phyloP scores from a whole-genome alignment of 1,140 invertebrate genomes.

The Ostrea edulis region DNA sequence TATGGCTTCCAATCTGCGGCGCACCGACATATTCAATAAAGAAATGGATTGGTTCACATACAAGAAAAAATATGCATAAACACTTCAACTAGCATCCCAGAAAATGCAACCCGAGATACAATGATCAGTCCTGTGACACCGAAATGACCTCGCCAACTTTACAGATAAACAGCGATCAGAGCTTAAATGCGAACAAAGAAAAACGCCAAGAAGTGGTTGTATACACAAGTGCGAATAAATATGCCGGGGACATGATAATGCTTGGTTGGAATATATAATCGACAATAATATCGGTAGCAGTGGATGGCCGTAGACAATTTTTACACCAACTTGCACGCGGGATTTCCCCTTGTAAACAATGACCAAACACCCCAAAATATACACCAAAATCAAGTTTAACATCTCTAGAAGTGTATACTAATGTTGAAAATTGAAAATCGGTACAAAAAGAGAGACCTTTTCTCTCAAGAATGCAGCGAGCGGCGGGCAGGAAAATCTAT shows the following conservation, averaged over 20 bases:
- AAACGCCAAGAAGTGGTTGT: slow-evolving; percentile 46
- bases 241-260: slow-evolving; percentile 60
- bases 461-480: slow-evolving; percentile 35
- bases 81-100: slow-evolving; percentile 32
- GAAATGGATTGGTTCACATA: slow-evolving; percentile 48
- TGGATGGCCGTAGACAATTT: slow-evolving; percentile 53
- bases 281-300: slow-evolving; percentile 49
- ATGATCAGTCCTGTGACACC: slow-evolving; percentile 12
- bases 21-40: slow-evolving; percentile 42
- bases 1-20: slow-evolving; percentile 42
- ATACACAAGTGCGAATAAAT: slow-evolving; percentile 54
- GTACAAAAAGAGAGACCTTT: slow-evolving; percentile 31
- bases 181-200: slow-evolving; percentile 50
- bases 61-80: slow-evolving; percentile 55
- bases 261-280: slow-evolving; percentile 53
- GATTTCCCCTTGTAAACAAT: slow-evolving; percentile 55
- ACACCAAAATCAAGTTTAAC: slow-evolving; percentile 47
- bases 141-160: slow-evolving; percentile 12
- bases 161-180: slow-evolving; percentile 25
- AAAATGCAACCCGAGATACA: slow-evolving; percentile 38
- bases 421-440: slow-evolving; percentile 35
- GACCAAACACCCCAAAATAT: slow-evolving; percentile 37
- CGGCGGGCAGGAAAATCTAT: slow-evolving; percentile 44
- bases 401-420: slow-evolving; percentile 21
- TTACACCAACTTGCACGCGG: slow-evolving; percentile 58